Base-by-base conservation (phyloP, 2,888 invertebrate genomes). In the Ypsolopha sequella region DNA sequence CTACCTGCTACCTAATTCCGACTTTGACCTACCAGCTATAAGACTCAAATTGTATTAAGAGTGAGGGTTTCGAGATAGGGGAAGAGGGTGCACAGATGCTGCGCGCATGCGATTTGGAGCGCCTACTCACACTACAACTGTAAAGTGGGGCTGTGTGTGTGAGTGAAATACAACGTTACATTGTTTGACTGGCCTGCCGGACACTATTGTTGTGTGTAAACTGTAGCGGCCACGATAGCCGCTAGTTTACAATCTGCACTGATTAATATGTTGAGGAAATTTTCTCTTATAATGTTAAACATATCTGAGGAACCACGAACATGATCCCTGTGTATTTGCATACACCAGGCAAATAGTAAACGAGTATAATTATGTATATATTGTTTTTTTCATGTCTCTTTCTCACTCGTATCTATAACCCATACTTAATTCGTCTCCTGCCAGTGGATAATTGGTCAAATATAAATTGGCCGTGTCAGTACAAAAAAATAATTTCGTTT, bases 71-170 rank as follows among this genome's bases (percentile, higher is more conserved):
- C n/a, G 47, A 76, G 74, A 74, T 73, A 76, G 76, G 74, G 76
- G 73, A 71, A 72, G 70, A 73, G 67, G 48, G 53, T 35, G 73
- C 73, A 77, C 79, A 82, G 85, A 85, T 82, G 86, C 81, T 81
- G 81, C 69, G 80, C 85, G 85, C 85, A 85, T 85, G 85, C 85
- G 85, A 65, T 69, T 68, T 68, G 43, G 56, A 54, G 50, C 54
- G 50, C 55, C 61, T 72, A 63, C 73, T 65, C 66, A 63, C 57
- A 61, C 53, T 24, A 10, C 33, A 49, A 38, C 14, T n/a, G 11
- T 43, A 14, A 44, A 38, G 55, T 60, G 61, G 63, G 65, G 60
- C 60, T 66, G 65, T 65, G 62, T 66, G 60, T 60, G 69, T 70
- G 65, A 56, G 47, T 60, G 55, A 55, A 56, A 56, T 58, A 64